Percentiles rank a stretch among this genome's conserved stretches.
These are phyloP conservation scores for Ectropis grisescens DNA, from an alignment of 1,140 invertebrate species.

Conservation along the genomic window DNA sequence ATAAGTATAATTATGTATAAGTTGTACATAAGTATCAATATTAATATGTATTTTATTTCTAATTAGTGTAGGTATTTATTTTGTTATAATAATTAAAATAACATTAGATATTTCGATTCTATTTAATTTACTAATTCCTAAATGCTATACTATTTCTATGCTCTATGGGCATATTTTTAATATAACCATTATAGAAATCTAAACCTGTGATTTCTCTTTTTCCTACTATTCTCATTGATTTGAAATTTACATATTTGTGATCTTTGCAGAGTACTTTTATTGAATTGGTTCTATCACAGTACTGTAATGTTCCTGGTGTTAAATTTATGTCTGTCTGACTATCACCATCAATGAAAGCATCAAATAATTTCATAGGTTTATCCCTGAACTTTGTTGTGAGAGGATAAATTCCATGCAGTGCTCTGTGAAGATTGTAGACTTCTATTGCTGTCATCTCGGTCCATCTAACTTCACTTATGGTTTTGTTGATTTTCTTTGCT, in stretches of 20 bases:
- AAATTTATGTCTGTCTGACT: slow-evolving; percentile 16
- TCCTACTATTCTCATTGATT: slow-evolving; percentile 70
- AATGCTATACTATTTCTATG: slow-evolving; percentile 27
- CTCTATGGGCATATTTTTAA: slow-evolving; percentile 61
- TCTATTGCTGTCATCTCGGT: slow-evolving; percentile 70
- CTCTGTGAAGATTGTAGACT: slow-evolving; percentile 77
- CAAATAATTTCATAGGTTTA: slow-evolving; percentile 73
- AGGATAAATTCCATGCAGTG: slow-evolving; percentile 74
- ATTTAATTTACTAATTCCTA: slow-evolving; percentile 10
- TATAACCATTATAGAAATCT: slow-evolving; percentile 80
- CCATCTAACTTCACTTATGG: slow-evolving; percentile 76
- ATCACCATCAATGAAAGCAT: slow-evolving; percentile 52
- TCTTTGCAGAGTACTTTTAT: slow-evolving; percentile 74
- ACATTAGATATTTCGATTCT: too few species aligned
- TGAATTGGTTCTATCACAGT: slow-evolving; percentile 59
- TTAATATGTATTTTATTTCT: background rate
- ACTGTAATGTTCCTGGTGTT: slow-evolving; percentile 60
- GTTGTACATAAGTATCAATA: too few species aligned
- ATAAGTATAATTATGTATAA: too few species aligned
- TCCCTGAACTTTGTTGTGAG: slow-evolving; percentile 73
- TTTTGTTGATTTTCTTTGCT: slow-evolving; percentile 79
- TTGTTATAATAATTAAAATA: background rate
- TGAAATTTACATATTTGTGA: slow-evolving; percentile 71
- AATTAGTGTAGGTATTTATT: slow-evolving; percentile 1
- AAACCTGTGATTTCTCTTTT: slow-evolving; percentile 73